Conservation (phyloP, 30 jellyfish, hydroid and myxozoan species). For the Nemopilema nomurai region DNA sequence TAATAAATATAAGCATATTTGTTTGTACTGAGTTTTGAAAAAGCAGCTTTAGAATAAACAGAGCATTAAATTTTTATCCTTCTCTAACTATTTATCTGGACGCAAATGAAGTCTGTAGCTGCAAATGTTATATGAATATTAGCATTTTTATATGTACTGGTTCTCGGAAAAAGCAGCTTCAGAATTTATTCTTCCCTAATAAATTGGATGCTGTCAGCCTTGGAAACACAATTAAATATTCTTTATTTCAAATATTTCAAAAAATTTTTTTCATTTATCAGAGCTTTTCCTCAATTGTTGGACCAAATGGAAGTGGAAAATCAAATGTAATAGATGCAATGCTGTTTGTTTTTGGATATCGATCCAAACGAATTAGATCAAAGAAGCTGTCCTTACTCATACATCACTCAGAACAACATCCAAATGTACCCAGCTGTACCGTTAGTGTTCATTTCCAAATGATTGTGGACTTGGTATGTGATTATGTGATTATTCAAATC, state of each 20-base stretch:
- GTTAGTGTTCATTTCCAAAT: conserved; percentile 86
- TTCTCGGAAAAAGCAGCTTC: too few species aligned
- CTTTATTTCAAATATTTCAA: too few species aligned
- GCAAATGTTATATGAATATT: too few species aligned
- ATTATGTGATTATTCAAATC: not conserved
- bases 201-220: conserved; percentile 9
- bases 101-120: too few species aligned
- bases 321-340: conserved; percentile 98
- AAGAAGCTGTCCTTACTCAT: conserved; percentile 88
- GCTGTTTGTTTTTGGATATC: conserved; percentile 98
- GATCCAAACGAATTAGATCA: conserved; percentile 90
- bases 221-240: not conserved
- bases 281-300: conserved; percentile 96
- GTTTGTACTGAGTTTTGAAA: too few species aligned
- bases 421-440: conserved; percentile 77
- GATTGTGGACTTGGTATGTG: conserved; percentile 84
- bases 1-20: too few species aligned
- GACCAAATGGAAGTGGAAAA: conserved; percentile 99
- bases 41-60: too few species aligned
- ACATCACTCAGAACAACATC: conserved; percentile 87
- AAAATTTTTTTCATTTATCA: conserved; percentile 9
- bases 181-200: too few species aligned
- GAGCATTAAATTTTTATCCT: too few species aligned
- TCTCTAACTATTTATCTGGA: too few species aligned
- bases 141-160: too few species aligned